phyloP scores from a whole-genome alignment of 2,888 invertebrate species.

The Ectemnius cavifrons region DNA sequence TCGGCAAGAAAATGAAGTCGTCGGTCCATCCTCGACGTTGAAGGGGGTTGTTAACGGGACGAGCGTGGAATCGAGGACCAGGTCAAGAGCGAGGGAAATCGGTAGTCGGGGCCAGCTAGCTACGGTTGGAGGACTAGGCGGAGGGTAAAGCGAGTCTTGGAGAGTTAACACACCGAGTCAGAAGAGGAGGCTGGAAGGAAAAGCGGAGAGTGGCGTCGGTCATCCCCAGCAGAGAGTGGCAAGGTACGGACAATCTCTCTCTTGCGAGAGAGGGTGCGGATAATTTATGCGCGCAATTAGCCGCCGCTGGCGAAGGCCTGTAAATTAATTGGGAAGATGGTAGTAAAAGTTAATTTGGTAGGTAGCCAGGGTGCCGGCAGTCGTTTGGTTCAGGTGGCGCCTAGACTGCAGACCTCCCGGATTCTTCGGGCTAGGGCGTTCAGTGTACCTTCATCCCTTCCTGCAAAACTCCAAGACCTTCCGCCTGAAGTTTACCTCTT shows the following conservation, averaged over 20 bases:
- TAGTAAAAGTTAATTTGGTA: slow-evolving; percentile 76
- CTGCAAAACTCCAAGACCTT: no score
- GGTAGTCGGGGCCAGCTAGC: no score
- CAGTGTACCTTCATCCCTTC: no score
- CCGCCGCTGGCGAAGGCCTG: slow-evolving; percentile 65
- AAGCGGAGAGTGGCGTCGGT: slow-evolving; percentile 35
- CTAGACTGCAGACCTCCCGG: slow-evolving; percentile 44
- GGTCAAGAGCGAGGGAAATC: slow-evolving; percentile 9
- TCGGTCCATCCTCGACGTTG: no score
- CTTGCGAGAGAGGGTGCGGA: slow-evolving; percentile 51
- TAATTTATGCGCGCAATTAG: slow-evolving; percentile 75
- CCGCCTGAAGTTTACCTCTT: no score
- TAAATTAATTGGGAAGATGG: slow-evolving; percentile 76
- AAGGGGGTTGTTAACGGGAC: slow-evolving; percentile 28
- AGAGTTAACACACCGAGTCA: slow-evolving; percentile 5
- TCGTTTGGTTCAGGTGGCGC: slow-evolving; percentile 74
- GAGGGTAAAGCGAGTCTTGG: no score
- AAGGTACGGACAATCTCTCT: slow-evolving; percentile 57
- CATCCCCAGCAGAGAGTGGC: slow-evolving; percentile 32
- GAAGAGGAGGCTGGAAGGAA: slow-evolving; percentile 6
- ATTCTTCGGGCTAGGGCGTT: slow-evolving; percentile 34
- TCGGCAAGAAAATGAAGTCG: slow-evolving; percentile 33
- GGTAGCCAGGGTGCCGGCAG: slow-evolving; percentile 64
- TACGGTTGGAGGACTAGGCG: no score
- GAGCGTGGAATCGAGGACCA: slow-evolving; percentile 26